These are phyloP conservation scores for Drosophila phalerata DNA, from an alignment of 2,888 invertebrate species.

Conservation along the genomic window DNA sequence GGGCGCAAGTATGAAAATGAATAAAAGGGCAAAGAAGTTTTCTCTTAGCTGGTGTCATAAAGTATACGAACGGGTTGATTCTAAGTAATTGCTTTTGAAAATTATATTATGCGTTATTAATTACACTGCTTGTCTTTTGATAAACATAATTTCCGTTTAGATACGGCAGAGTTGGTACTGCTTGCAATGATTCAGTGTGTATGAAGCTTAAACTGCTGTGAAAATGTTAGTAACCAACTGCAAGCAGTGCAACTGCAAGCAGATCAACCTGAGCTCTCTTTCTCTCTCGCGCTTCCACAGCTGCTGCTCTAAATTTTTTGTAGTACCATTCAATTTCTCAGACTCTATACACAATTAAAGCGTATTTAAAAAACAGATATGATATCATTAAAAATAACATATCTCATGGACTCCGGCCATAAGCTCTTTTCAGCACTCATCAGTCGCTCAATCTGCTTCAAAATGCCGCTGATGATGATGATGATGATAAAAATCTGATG, in stretches of 20 bases:
- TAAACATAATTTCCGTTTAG: conserved; percentile 40
- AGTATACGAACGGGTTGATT: conserved; percentile 42
- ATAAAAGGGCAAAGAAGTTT: conserved; percentile 31
- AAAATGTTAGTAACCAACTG: not conserved
- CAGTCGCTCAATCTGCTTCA: conserved; percentile 18
- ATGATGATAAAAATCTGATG: conserved; percentile 38
- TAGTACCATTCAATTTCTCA: not conserved
- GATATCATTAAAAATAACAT: conserved; percentile 35
- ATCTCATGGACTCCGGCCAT: conserved; percentile 28
- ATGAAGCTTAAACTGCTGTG: not conserved
- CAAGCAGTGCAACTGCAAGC: not conserved
- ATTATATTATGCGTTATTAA: conserved; percentile 57
- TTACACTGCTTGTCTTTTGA: conserved; percentile 30
- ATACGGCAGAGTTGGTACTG: not conserved
- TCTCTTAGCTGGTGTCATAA: conserved; percentile 54
- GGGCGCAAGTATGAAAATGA: conserved; percentile 17
- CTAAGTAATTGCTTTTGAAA: conserved; percentile 36
- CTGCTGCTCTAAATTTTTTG: not conserved
- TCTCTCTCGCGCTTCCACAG: too few relatives aligned
- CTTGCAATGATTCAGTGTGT: not conserved
- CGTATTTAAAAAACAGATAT: conserved; percentile 42
- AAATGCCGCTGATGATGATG: conserved; percentile 9
- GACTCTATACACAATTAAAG: not conserved
- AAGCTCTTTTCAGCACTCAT: conserved; percentile 21
- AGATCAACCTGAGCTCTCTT: not conserved